Evolutionary conservation across 2,797 vertebrate species (phyloP).

Genomic region (Sarcophilus harrisii): DNA sequence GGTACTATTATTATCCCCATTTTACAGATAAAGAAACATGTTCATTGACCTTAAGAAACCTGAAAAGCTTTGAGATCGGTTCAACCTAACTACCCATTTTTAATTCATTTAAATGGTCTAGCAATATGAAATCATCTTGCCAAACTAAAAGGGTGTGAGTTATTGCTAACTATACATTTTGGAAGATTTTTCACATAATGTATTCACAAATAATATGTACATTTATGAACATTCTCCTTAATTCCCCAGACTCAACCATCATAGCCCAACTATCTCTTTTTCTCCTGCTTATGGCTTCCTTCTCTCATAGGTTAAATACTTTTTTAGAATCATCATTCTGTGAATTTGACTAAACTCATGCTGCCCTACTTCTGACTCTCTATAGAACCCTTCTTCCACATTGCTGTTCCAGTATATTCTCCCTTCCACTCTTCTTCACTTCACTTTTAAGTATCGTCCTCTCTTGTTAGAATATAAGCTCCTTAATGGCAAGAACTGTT

Average conservation of each 20-base stretch:
- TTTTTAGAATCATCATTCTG: not conserved
- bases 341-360: not conserved
- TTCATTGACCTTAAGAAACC: not conserved
- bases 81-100: not conserved
- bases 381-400: not conserved
- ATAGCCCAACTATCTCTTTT: not conserved
- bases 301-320: not conserved
- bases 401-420: not conserved
- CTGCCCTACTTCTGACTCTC: not conserved
- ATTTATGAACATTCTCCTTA: not conserved
- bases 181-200: not conserved
- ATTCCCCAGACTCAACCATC: not conserved
- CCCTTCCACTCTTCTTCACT: not conserved
- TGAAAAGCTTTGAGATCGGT: not conserved
- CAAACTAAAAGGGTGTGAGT: not conserved
- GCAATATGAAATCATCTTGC: not conserved
- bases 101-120: not conserved
- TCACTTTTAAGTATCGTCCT: not conserved
- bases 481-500: not conserved
- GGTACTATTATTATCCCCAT: not conserved
- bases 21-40: not conserved
- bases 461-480: not conserved
- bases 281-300: not conserved
- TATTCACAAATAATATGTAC: not conserved
- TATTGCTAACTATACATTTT: not conserved